Base-by-base conservation (phyloP, 1,140 invertebrate genomes). In the Amyelois transitella region DNA sequence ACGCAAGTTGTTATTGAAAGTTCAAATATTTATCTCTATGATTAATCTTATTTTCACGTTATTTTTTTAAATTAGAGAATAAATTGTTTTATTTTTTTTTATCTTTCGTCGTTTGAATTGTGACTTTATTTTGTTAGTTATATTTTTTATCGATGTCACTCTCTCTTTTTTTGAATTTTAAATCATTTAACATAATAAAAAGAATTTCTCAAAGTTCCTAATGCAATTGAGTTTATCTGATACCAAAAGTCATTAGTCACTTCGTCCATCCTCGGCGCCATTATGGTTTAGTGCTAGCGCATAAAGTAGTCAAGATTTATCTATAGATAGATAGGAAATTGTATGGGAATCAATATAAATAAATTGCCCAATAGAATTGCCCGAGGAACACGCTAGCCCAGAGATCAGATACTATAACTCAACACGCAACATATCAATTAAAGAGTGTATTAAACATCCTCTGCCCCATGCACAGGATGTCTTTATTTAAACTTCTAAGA, bases 381-480 rank as follows among this genome's bases (percentile, higher is more conserved):
- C 77, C 50, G 66, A 61, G 73, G 80, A 69, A 77, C 77, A 75
- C 63, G 72, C 64, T 64, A 62, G 65, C 60, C 61, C 64, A 55
- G 60, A 65, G 69, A 80, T 74, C 77, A 76, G 69, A 73, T 77
- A 73, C 73, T 66, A 83, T 83, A 78, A 80, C 63, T 83, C 78
- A 83, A 65, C 74, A 76, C 66, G 68, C 70, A 81, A 86, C 82
- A 77, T 83, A 81, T 81, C 80, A 81, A 86, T 86, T 83, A 83
- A 81, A 79, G 66, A 54, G 62, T 64, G 70, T 73, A 75, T 81
- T 77, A 77, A 81, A 75, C 67, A 69, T 74, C 66, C 66, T 62
- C 71, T 64, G 65, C 61, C 66, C 55, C 55, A 62, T 67, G 62
- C 56, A 63, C 62, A 59, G 60, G 55, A 58, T 66, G 70, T 55